phyloP scores from a whole-genome alignment of 2,888 invertebrate genomes.

The Calameuta idolon region DNA sequence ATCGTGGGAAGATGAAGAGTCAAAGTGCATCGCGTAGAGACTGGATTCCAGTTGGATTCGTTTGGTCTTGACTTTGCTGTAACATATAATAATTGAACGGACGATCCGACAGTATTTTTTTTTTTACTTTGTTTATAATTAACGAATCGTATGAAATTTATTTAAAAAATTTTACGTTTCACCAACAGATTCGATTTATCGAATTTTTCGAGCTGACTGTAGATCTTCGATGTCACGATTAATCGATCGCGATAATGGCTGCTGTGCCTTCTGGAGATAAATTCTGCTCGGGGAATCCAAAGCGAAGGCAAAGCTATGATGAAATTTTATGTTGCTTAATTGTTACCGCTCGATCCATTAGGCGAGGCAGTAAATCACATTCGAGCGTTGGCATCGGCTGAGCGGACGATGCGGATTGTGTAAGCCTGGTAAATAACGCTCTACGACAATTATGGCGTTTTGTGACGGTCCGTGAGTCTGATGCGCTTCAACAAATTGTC shows the following conservation, averaged over 20 bases:
- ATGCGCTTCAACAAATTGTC: not conserved
- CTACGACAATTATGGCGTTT: not conserved
- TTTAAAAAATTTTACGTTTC: not conserved
- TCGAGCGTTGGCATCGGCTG: not conserved
- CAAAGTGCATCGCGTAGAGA: not conserved
- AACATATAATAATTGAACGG: not conserved
- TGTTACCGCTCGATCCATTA: not conserved
- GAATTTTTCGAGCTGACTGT: not conserved
- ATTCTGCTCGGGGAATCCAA: not conserved
- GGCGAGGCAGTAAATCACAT: not conserved
- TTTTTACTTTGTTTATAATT: not conserved
- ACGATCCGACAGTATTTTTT: not conserved
- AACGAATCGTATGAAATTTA: not conserved
- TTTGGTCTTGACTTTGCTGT: not conserved
- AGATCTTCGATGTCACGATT: not conserved
- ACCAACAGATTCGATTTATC: not conserved
- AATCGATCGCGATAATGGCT: not conserved
- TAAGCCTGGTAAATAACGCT: not conserved
- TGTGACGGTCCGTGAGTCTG: not conserved
- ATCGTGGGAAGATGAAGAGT: slow-evolving; percentile 49
- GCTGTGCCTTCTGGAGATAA: not conserved
- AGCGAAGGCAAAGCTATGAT: not conserved
- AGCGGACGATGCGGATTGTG: not conserved
- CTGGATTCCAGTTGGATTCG: not conserved
- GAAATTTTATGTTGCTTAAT: not conserved